Evolutionary conservation across 2,888 invertebrate genomes (phyloP), one percentile per base, ranked within the genome.

Genomic region (Endomychus coccineus): DNA sequence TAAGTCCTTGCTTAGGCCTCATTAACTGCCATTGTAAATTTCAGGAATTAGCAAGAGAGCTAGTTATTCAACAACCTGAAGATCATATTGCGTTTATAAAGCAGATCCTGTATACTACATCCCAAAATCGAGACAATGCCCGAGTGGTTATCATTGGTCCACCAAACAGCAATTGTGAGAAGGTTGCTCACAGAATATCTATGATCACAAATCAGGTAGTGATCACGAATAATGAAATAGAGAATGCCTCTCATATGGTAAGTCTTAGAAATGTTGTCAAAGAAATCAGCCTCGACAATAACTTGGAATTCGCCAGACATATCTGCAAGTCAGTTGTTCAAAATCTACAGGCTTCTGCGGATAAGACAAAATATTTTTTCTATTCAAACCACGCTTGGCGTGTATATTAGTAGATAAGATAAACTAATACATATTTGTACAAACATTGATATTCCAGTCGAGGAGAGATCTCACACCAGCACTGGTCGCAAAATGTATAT

Each of bases 1-100:
- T n/a, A n/a, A n/a, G n/a, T n/a, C n/a, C n/a, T n/a, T n/a, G n/a
- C n/a, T n/a, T n/a, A n/a, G n/a, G n/a, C n/a, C n/a, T n/a, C n/a
- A n/a, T n/a, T n/a, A n/a, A 14, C 4, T 19, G 6, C 21, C n/a
- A 7, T n/a, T 19, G 6, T 19, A 19, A 17, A 32, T 42, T 43
- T 10, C 36, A 78, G 77, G 78, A 80, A 52, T 66, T 80, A 52
- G 61, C 74, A 2, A 66, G 69, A 30, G 75, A 78, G 51, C 55
- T 81, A 10, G 59, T 78, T 1, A 61, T 80, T 2, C 66, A 71
- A 42, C 64, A 75, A 44, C 80, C 81, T 0, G 68, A 64, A 12
- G 80, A 81, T 52, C 80, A 78, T 50, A 55, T 80, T 14, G 66
- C 72, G 33, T 79, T 77, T 46, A 67, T 79, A 56, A 78, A 78